phyloP scores from a whole-genome alignment of 2,797 vertebrate genomes.

The Chrosomus eos region DNA sequence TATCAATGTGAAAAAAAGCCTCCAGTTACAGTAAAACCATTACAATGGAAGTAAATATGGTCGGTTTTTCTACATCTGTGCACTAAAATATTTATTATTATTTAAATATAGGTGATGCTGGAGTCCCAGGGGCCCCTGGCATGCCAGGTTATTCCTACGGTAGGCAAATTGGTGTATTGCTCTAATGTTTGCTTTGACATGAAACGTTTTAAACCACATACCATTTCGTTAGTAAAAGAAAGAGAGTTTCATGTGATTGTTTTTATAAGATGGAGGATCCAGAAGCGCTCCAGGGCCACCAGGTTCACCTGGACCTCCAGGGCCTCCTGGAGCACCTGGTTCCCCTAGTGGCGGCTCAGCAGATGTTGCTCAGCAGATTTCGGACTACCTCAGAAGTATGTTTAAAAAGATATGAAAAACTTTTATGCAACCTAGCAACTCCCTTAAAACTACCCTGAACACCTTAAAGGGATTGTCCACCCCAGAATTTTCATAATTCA shows the following conservation, averaged over 20 bases:
- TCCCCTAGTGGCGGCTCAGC: slow-evolving; percentile 68
- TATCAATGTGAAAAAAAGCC: background rate
- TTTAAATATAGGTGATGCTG: slow-evolving; percentile 80
- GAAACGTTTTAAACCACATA: background rate
- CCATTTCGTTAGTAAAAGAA: background rate
- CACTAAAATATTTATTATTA: background rate
- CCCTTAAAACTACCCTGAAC: background rate
- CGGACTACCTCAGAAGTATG: slow-evolving; percentile 90
- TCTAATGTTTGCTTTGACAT: background rate
- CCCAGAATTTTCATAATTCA: background rate
- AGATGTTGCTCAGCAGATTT: slow-evolving; percentile 82
- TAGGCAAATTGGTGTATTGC: slow-evolving; percentile 54
- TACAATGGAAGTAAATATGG: background rate
- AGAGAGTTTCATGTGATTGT: background rate
- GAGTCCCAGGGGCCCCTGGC: slow-evolving; percentile 83
- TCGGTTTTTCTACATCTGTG: background rate
- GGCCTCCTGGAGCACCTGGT: slow-evolving; percentile 78
- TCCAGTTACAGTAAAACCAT: background rate
- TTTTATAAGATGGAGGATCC: slow-evolving; percentile 55
- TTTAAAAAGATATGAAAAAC: background rate
- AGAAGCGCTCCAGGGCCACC: slow-evolving; percentile 62
- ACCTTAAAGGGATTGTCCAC: background rate
- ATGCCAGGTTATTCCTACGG: slow-evolving; percentile 74
- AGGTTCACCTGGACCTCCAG: slow-evolving; percentile 78
- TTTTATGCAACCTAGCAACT: background rate